A percentile compares a stretch with the other conserved stretches of the same genome.
phyloP scores from a whole-genome alignment of 2,888 invertebrate genomes.

The Macaria notata region DNA sequence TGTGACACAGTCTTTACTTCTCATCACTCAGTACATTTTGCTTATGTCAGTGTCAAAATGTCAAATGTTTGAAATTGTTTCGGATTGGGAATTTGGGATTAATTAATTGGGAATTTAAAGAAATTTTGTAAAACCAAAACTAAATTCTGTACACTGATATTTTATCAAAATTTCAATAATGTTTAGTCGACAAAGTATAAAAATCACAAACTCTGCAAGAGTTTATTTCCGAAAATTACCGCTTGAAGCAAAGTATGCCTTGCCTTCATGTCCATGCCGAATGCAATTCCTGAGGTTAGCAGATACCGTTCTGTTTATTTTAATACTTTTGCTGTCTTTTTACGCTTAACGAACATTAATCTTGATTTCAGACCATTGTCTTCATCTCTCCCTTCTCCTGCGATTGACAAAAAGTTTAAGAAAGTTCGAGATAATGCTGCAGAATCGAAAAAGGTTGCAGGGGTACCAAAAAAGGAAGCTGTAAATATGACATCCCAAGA shows the following conservation, averaged over 20 bases:
- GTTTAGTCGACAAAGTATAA: conserved; percentile 55
- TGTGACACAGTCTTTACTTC: too few relatives aligned
- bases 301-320: background rate
- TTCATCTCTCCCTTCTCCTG: background rate
- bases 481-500: conserved; percentile 37
- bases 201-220: conserved; percentile 51
- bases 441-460: conserved; percentile 7
- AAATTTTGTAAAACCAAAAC: too few relatives aligned
- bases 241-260: conserved; percentile 34
- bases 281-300: conserved; percentile 44
- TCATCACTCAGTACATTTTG: too few relatives aligned
- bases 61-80: too few relatives aligned
- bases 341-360: background rate
- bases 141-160: too few relatives aligned
- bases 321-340: too few relatives aligned
- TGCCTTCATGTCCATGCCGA: conserved; percentile 23
- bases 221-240: conserved; percentile 38
- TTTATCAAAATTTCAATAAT: conserved; percentile 25
- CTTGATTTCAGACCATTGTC: conserved; percentile 13
- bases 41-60: too few relatives aligned
- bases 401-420: conserved; percentile 4
- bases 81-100: too few relatives aligned
- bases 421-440: background rate
- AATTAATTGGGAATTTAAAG: too few relatives aligned
- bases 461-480: background rate